A percentile compares a stretch with the other conserved stretches of the same genome.
Conservation (phyloP, 2,888 invertebrate genomes). For the Bhutanitis thaidina region DNA sequence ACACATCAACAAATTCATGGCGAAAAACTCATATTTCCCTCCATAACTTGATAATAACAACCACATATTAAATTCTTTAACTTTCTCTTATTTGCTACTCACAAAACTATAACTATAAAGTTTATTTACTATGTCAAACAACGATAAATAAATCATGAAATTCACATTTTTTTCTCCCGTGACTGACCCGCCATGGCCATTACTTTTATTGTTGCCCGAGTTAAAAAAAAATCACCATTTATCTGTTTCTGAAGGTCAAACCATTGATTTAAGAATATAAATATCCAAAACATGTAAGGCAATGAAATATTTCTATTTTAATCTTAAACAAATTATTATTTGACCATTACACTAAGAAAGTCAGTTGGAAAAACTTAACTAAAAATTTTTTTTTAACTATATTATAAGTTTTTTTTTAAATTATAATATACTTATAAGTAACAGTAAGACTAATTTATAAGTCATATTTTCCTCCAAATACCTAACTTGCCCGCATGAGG, state of each 20-base stretch:
- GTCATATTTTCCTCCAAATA: too few relatives aligned
- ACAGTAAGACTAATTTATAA: too few relatives aligned
- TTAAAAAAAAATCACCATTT: neutral
- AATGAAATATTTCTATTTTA: too few relatives aligned
- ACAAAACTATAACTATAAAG: constrained; percentile 20
- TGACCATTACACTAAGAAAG: too few relatives aligned
- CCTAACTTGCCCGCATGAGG: too few relatives aligned
- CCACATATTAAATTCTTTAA: constrained; percentile 10
- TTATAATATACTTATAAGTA: too few relatives aligned
- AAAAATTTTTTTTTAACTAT: too few relatives aligned
- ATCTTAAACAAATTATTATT: too few relatives aligned
- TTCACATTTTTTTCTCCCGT: constrained; percentile 48
- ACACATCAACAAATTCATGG: constrained; percentile 22
- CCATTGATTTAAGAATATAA: neutral
- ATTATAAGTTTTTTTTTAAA: too few relatives aligned
- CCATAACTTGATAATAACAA: constrained; percentile 22
- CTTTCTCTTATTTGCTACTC: constrained; percentile 11
- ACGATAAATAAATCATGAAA: constrained; percentile 38
- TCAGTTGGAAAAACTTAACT: too few relatives aligned
- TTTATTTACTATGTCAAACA: constrained; percentile 36
- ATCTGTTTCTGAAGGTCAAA: neutral
- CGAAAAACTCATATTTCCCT: constrained; percentile 19
- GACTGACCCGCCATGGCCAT: constrained; percentile 52
- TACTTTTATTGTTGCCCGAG: constrained; percentile 41
- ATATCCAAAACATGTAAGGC: too few relatives aligned